These are phyloP conservation scores for Mastomys natalensis DNA, from an alignment of 2,113 vertebrate species.

Conservation along the genomic window DNA sequence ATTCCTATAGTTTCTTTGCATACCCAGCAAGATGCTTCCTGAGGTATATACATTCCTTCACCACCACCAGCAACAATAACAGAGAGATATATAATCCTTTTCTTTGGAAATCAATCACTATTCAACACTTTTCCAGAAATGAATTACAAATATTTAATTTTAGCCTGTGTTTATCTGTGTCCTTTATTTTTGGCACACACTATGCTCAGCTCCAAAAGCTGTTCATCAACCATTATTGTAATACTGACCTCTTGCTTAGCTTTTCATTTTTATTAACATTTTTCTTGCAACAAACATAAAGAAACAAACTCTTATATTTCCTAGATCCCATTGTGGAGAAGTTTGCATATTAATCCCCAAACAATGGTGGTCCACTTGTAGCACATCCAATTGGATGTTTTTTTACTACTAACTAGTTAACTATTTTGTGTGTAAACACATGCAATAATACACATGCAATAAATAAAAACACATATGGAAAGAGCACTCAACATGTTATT, in stretches of 20 bases:
- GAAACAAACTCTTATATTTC: conserved; percentile 14
- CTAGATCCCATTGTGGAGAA: neutral
- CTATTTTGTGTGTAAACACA: neutral
- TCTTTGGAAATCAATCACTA: neutral
- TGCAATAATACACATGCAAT: neutral
- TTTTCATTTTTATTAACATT: neutral
- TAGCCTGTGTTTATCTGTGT: neutral
- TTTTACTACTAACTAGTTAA: neutral
- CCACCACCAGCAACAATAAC: neutral
- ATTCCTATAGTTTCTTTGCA: neutral
- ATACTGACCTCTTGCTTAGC: neutral
- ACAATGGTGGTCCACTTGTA: neutral
- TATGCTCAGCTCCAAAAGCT: neutral
- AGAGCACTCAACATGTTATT: neutral
- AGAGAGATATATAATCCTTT: neutral
- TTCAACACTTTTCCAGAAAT: conserved; percentile 2
- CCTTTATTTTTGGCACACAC: neutral
- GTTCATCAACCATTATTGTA: neutral
- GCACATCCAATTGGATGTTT: neutral
- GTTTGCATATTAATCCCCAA: neutral
- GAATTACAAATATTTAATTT: neutral
- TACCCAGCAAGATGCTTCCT: conserved; percentile 35
- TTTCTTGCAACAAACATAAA: neutral
- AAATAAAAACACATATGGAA: neutral
- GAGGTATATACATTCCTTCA: neutral